Base-by-base conservation (phyloP, 2,888 invertebrate genomes). In the Tholera decimalis region DNA sequence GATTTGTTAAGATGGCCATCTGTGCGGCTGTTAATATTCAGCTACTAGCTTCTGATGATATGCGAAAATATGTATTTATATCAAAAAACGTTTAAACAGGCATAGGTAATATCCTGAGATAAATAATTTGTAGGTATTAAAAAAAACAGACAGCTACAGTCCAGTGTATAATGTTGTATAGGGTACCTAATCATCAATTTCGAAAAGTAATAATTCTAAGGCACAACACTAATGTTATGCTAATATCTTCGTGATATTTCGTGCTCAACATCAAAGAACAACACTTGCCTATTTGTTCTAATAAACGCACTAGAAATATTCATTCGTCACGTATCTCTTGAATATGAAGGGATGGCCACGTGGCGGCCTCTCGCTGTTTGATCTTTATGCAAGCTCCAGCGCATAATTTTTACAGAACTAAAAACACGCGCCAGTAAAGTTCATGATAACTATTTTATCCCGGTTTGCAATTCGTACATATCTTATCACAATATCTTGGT, bases 331-430 rank as follows among this genome's bases (percentile, higher is more conserved):
- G 86, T 86, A 85, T 83, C 82, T 79, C 78, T 79, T 55, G 63
- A 69, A 73, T 63, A 71, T 54, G 73, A 77, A 83, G 83, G 85
- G 79, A 82, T 71, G 68, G 86, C 49, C 93, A 92, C 93, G 93
- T 92, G 91, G 49, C 51, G 51, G 68, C 66, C 73, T 62, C 72
- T 56, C 70, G 79, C 63, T 88, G 88, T 92, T 91, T 93, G 93
- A 93, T 93, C 90, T 88, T 65, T 79, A 77, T 67, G 76, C 80
- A 77, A 69, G 64, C 64, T 47, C 50, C 51, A 54, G 54, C 30
- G 62, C 28, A 13, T 44, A 53, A 46, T 41, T 60, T 61, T 69
- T 54, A 43, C 41, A 24, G 61, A 49, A 66, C 37, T 54, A 28
- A 39, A 30, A 58, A 41, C 57, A 46, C 49, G 39, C 56, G 71